Percentiles rank a stretch among this genome's conserved stretches.
These are phyloP conservation scores for Athripsodes cinereus DNA, from an alignment of 2,888 invertebrate genomes.

Conservation along the genomic window DNA sequence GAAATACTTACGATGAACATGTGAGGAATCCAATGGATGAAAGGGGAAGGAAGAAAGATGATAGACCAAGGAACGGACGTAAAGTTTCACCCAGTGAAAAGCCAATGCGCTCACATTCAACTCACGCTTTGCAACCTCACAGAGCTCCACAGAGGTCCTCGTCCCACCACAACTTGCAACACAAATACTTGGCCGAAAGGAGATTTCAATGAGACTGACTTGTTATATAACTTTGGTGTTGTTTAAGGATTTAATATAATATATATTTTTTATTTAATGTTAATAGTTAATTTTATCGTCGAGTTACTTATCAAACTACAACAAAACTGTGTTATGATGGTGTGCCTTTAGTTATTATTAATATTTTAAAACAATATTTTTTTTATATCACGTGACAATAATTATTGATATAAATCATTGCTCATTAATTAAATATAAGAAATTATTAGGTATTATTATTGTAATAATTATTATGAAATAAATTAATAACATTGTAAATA, in stretches of 20 bases:
- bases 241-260: background rate
- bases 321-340: too few species aligned
- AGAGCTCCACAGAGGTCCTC: conserved; percentile 51
- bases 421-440: background rate
- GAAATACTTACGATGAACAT: conserved; percentile 38
- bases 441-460: background rate
- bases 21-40: conserved; percentile 35
- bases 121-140: conserved; percentile 56
- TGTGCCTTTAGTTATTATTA: too few species aligned
- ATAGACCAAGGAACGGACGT: conserved; percentile 38
- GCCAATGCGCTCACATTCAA: conserved; percentile 55
- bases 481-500: background rate
- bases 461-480: background rate
- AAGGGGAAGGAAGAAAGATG: conserved; percentile 40
- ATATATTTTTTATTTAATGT: too few species aligned
- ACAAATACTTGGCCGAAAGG: conserved; percentile 58
- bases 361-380: too few species aligned
- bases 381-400: too few species aligned
- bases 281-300: too few species aligned
- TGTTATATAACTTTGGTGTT: background rate
- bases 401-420: background rate
- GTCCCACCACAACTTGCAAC: conserved; percentile 59
- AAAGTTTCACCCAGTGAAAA: conserved; percentile 29
- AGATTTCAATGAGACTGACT: conserved; percentile 47
- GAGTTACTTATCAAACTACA: too few species aligned